A percentile compares a stretch with the other conserved stretches of the same genome.
Evolutionary conservation across 2,888 invertebrate genomes (phyloP).

Genomic region (Druceiella hillmani): DNA sequence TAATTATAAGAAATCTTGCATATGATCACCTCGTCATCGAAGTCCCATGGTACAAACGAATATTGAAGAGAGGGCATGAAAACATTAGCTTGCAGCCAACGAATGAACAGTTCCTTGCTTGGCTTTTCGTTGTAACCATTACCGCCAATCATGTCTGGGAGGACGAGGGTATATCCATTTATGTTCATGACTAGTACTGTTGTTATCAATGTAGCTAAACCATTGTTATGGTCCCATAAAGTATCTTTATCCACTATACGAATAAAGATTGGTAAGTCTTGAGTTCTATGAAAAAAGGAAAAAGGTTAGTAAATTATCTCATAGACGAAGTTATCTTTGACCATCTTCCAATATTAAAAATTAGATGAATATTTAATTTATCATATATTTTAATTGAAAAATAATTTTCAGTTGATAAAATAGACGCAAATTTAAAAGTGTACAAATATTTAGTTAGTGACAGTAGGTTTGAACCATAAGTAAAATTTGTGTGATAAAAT

Average conservation of each 20-base stretch:
- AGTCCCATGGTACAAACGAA: slow-evolving; percentile 77
- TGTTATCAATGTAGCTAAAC: slow-evolving; percentile 66
- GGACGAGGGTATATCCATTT: slow-evolving; percentile 64
- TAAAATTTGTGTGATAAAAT: no score
- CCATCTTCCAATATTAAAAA: no score
- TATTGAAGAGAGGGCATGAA: slow-evolving; percentile 78
- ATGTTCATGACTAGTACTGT: slow-evolving; percentile 61
- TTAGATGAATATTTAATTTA: no score
- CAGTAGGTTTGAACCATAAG: no score
- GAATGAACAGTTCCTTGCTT: slow-evolving; percentile 61
- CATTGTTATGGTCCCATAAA: slow-evolving; percentile 62
- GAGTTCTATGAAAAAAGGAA: slow-evolving; percentile 44
- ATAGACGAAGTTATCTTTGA: no score
- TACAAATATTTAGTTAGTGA: no score
- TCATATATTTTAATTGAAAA: no score
- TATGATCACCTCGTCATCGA: slow-evolving; percentile 48
- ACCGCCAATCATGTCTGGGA: slow-evolving; percentile 78
- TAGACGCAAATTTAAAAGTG: no score
- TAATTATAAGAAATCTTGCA: background rate
- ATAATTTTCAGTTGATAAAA: no score
- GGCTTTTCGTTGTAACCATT: slow-evolving; percentile 55
- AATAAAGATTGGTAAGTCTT: slow-evolving; percentile 64
- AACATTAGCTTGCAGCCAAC: slow-evolving; percentile 74
- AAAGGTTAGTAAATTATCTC: background rate
- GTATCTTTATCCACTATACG: slow-evolving; percentile 78